Base-by-base conservation (phyloP, 2,888 invertebrate species). In the Drosophila ezoana region DNA sequence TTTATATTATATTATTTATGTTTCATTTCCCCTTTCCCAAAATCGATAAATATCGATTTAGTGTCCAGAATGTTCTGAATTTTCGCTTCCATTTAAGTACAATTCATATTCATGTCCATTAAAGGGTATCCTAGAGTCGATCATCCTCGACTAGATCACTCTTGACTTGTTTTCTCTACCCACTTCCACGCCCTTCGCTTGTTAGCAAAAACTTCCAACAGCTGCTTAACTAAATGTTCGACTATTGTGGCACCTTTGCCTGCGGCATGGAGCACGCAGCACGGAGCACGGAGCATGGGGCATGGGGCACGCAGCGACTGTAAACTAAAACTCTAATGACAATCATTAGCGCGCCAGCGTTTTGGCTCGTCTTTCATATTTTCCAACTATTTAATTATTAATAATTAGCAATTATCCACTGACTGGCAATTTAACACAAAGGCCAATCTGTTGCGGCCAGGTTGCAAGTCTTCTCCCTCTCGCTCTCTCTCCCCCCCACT, bases 351-450 rank as follows among this genome's bases (percentile, higher is more conserved):
- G 65, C 9, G 43, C 43, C 54, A 38, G 45, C 64, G 18, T 43
- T 56, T 56, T 59, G 66, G 66, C 52, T 54, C 56, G 61, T 78
- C 67, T 57, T 38, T 74, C 67, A 66, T 75, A 73, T 69, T 82
- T 79, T 79, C 48, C 61, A 77, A 44, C 76, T 23, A 80, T 86
- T 72, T 87, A 87, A 85, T 85, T 81, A 84, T 81, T 84, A 87
- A 87, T 75, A 87, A 85, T 89, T 87, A 75, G 65, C 76, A 83
- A 83, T 83, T 85, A 80, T 74, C 57, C 54, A 41, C 65, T 59
- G 64, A 45, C 64, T 60, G 60, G 68, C 71, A 77, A 79, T 85
- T 81, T 82, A 71, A 62, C 61, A 60, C 65, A 44, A 32, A 41
- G 70, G 61, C 49, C 72, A 71, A 52, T 41, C 38, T 38, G 37